Evolutionary conservation across 1,140 invertebrate genomes (phyloP).

Genomic region (Halyomorpha halys): DNA sequence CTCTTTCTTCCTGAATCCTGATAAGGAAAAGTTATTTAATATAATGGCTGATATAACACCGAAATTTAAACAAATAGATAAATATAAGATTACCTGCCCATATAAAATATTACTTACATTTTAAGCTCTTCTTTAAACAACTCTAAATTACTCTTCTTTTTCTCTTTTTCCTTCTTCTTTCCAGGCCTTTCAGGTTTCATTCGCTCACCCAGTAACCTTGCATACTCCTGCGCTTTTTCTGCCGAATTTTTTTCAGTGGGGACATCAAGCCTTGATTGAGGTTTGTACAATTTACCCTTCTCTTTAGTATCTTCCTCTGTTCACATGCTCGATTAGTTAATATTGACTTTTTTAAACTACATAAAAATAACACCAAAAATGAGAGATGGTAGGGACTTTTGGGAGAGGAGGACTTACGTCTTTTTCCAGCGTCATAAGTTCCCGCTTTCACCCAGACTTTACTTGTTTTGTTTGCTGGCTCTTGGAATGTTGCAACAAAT

Average conservation of each 20-base stretch:
- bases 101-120: conserved; percentile 45
- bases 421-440: conserved; percentile 86
- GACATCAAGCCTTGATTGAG: conserved; percentile 63
- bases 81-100: neutral
- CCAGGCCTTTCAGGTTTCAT: conserved; percentile 53
- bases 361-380: conserved; percentile 8
- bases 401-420: conserved; percentile 50
- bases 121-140: conserved; percentile 91
- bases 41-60: neutral
- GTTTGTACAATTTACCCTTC: conserved; percentile 88
- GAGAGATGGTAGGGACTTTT: neutral
- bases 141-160: conserved; percentile 95
- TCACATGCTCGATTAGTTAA: conserved; percentile 18
- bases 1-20: conserved; percentile 92
- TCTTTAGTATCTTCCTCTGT: conserved; percentile 78
- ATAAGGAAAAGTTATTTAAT: conserved; percentile 23
- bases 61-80: neutral
- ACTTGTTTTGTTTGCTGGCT: conserved; percentile 57
- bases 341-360: neutral
- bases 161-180: conserved; percentile 76
- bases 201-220: conserved; percentile 49
- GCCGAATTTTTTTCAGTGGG: conserved; percentile 45
- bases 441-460: conserved; percentile 97
- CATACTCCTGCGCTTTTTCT: conserved; percentile 56
- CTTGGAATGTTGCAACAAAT: conserved; percentile 95